These are phyloP conservation scores for Standfussiana lucernea DNA, from an alignment of 2,888 invertebrate species.

Conservation along the genomic window DNA sequence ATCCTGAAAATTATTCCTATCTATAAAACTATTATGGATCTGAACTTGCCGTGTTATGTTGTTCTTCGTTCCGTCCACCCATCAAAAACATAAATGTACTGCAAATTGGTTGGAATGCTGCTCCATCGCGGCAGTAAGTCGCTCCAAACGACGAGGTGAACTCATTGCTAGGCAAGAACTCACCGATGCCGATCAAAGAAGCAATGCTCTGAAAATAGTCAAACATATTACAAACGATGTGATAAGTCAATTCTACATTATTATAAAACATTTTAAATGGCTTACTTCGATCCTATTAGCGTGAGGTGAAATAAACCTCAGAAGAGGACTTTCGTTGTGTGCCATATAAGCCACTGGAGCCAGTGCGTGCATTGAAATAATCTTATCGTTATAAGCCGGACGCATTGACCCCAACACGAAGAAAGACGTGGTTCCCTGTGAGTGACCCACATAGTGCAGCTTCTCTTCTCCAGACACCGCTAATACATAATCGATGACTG, in stretches of 20 bases:
- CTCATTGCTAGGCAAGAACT: conserved; percentile 91
- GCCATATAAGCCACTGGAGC: conserved; percentile 93
- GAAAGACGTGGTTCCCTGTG: conserved; percentile 92
- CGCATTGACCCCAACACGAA: conserved; percentile 92
- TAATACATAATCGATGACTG: conserved; percentile 94
- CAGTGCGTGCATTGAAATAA: conserved; percentile 92
- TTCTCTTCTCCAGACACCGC: conserved; percentile 89
- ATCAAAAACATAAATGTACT: conserved; percentile 92
- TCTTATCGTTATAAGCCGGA: conserved; percentile 92
- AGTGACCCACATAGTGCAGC: conserved; percentile 95
- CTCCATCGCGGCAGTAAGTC: conserved; percentile 89
- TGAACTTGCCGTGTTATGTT: conserved; percentile 72
- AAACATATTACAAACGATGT: not conserved
- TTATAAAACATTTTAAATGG: not conserved
- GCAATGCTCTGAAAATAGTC: conserved; percentile 75
- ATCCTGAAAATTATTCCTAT: not conserved
- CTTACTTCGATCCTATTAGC: conserved; percentile 84
- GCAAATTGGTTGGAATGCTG: conserved; percentile 91
- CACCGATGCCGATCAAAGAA: conserved; percentile 89
- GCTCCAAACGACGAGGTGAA: conserved; percentile 89
- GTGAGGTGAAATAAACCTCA: conserved; percentile 84
- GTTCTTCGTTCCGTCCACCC: conserved; percentile 90
- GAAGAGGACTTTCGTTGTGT: conserved; percentile 88
- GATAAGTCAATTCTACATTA: not conserved
- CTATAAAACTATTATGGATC: not conserved